Percentiles rank a stretch among this genome's conserved stretches.
Conservation (phyloP, 2,888 invertebrate species). For the Heliconius cydno region DNA sequence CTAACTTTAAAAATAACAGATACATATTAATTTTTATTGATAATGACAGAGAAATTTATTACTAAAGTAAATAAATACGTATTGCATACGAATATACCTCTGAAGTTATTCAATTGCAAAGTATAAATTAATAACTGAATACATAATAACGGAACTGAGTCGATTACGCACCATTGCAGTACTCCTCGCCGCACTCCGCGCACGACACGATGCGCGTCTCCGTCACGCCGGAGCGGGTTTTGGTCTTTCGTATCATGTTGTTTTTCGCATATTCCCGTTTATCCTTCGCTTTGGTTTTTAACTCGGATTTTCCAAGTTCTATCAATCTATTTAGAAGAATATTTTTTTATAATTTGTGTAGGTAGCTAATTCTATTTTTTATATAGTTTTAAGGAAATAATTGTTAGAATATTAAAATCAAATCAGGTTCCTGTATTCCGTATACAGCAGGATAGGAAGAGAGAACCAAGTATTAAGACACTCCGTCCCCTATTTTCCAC, state of each 20-base stretch:
- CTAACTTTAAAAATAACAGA: too few species aligned
- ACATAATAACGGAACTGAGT: constrained; percentile 33
- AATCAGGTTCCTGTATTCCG: too few species aligned
- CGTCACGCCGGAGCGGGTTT: constrained; percentile 92
- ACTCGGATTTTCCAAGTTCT: constrained; percentile 90
- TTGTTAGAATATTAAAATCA: too few species aligned
- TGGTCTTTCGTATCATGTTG: constrained; percentile 88
- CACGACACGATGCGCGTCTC: constrained; percentile 90
- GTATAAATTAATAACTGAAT: background rate
- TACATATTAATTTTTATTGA: too few species aligned
- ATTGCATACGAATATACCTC: background rate
- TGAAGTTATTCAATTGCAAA: constrained; percentile 19
- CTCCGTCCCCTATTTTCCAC: too few species aligned
- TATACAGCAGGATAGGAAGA: too few species aligned
- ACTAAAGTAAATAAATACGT: background rate
- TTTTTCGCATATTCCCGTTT: constrained; percentile 86
- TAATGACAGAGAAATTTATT: background rate
- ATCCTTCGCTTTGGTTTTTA: constrained; percentile 88
- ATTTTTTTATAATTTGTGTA: background rate
- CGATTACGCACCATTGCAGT: constrained; percentile 86
- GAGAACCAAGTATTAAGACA: too few species aligned
- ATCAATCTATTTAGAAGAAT: constrained; percentile 82
- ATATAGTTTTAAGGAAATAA: too few species aligned
- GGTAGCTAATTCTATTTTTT: too few species aligned
- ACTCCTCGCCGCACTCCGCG: constrained; percentile 92